Evolutionary conservation across 2,797 vertebrate genomes (phyloP), one percentile per base, ranked within the genome.

Genomic region (Acrossocheilus fasciatus): DNA sequence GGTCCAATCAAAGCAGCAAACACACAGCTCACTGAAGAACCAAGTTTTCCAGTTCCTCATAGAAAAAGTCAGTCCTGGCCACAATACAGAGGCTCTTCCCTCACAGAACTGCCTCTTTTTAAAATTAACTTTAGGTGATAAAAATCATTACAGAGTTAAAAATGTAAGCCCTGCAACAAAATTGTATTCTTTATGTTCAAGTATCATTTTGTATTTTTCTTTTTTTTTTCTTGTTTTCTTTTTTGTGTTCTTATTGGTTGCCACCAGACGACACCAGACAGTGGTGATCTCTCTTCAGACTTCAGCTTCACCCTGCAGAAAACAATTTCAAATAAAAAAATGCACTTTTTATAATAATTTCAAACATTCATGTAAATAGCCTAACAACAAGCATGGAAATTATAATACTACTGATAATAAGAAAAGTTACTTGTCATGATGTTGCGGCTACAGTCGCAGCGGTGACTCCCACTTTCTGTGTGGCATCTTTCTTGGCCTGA

Each of bases 401-500:
- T 3, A 70, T n/a, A 50, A 52, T 70, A 17, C 36, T 78, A 78
- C 75, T 52, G n/a, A 43, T 62, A 75, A 88, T 43, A 30, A 59
- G 2, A 30, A 43, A 75, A 88, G 62, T 90, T 94, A 86, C 90
- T 59, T n/a, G 85, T 93, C 92, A 96, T 88, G 96, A 96, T 66
- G 95, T 94, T 81, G 95, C 91, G 70, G 95, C 89, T 76, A 93
- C 81, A 36, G 94, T 86, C 0, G 92, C 82, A 17, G 93, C 74
- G 68, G 94, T 92, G 84, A 92, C 89, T n/a, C 96, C 97, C 90
- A 97, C 98, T 94, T 98, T 99, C 91, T 99, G 98, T 84, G 98
- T 98, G 89, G 98, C 98, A 88, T 99, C 98, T 91, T 99, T 99
- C 96, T 99, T 99, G 82, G 98, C 98, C 90, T 99, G 98, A 92